Evolutionary conservation across 2,888 invertebrate species (phyloP).

Genomic region (Xestia xanthographa): DNA sequence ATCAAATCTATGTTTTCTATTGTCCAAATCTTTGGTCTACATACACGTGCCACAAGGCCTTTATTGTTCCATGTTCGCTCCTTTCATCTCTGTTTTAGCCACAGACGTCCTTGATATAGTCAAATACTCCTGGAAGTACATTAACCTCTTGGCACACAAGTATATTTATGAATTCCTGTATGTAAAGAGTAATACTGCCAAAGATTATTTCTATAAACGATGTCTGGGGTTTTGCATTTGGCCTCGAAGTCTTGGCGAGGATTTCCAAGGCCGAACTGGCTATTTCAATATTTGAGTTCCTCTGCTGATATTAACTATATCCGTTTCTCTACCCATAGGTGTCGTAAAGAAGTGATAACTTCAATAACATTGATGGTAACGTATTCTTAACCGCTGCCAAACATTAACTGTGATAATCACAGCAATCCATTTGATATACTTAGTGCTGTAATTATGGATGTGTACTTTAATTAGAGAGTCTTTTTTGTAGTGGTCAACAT

Average conservation of each 20-base stretch:
- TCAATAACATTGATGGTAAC: background rate
- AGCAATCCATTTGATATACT: background rate
- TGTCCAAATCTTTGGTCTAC: background rate
- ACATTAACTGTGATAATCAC: background rate
- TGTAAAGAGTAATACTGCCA: background rate
- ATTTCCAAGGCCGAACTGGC: background rate
- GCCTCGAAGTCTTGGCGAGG: background rate
- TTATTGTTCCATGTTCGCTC: background rate
- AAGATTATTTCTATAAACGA: background rate
- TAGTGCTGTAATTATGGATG: background rate
- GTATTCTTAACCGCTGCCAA: background rate
- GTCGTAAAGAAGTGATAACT: background rate
- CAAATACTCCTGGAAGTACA: background rate
- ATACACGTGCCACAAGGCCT: background rate
- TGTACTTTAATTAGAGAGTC: too few relatives aligned
- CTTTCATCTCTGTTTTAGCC: background rate
- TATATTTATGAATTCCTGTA: constrained; percentile 5
- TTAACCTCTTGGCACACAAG: background rate
- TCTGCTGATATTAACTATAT: background rate
- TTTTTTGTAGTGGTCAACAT: too few relatives aligned
- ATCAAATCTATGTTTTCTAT: too few relatives aligned
- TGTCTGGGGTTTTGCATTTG: background rate
- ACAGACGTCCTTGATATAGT: constrained; percentile 5
- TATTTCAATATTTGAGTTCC: background rate
- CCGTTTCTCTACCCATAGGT: background rate